Evolutionary conservation across 37 sponge, comb jelly and placozoan genomes (phyloP), one percentile per base, ranked within the genome.

Genomic region (Axinella damicornis): DNA sequence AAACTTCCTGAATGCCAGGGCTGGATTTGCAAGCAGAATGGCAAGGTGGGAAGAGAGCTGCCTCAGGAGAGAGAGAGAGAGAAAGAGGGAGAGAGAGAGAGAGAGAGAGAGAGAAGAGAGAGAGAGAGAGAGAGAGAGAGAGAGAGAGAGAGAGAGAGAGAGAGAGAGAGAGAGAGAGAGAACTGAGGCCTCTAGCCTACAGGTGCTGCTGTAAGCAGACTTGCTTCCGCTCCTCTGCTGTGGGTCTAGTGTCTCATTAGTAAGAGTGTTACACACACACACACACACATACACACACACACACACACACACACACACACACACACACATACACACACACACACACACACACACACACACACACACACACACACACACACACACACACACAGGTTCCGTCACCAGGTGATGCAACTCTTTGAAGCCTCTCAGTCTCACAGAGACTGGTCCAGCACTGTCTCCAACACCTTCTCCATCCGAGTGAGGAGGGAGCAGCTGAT

Each of bases 21-120:
- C 93, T 25, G 96, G 96, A 16, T 88, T 95, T 52, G 93, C 93
- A 22, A 90, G 96, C 24, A 67, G 92, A 27, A 95, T 91, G 93
- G 88, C 96, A 18, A 86, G 93, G 88, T 90, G 20, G 25, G 82
- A 65, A 27, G 16, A 22, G 27, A n/a, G n/a, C n/a, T n/a, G n/a
- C n/a, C n/a, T 24, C 24, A 52, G 69, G 30, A 65, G 32, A 16
- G 52, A 46, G 54, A 69, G 36, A 2, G 71, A 69, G n/a, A 5
- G 55, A 33, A 22, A 25, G 36, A 27, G 18, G 69, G 17, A 17
- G 57, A 41, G 37, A 34, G 54, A 46, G 28, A 41, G 56, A 27
- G 69, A 52, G 79, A 79, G 79, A 68, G 56, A 80, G 81, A 68
- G 69, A 80, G 69, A 68, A 80, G 81, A 41, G 69, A 69, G 82